Percentiles rank a stretch among this genome's conserved stretches.
phyloP scores from a whole-genome alignment of 2,888 invertebrate genomes.

The Pharmacophagus antenor region DNA sequence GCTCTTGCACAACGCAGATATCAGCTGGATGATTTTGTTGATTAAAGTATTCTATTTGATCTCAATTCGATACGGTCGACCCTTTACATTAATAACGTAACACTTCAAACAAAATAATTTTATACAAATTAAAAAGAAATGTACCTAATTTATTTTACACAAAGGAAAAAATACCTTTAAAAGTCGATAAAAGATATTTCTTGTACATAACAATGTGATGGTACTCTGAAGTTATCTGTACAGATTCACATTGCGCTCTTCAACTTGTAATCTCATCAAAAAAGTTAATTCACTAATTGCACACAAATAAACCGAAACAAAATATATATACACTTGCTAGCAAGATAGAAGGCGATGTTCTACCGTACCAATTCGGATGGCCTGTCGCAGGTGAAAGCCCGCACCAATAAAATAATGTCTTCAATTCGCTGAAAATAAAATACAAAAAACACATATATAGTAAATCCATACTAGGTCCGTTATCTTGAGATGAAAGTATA shows the following conservation, averaged over 20 bases:
- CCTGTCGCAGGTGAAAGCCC: not conserved
- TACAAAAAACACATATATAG: too few relatives aligned
- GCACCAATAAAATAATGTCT: not conserved
- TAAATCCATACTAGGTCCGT: too few relatives aligned
- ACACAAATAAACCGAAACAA: too few relatives aligned
- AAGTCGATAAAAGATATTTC: too few relatives aligned
- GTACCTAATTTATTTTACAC: not conserved
- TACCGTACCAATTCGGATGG: not conserved
- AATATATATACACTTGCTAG: too few relatives aligned
- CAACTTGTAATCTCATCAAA: too few relatives aligned
- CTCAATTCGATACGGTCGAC: slow-evolving; percentile 24
- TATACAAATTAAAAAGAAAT: not conserved
- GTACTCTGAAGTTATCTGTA: not conserved
- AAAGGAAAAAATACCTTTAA: not conserved
- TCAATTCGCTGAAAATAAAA: not conserved
- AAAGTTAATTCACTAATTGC: too few relatives aligned
- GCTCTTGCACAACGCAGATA: slow-evolving; percentile 75
- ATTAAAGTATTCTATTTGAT: slow-evolving; percentile 35
- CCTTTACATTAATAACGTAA: slow-evolving; percentile 7
- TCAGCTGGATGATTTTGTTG: slow-evolving; percentile 72
- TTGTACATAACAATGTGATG: too few relatives aligned
- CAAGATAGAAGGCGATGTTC: not conserved
- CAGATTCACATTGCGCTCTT: not conserved
- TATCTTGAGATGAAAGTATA: too few relatives aligned
- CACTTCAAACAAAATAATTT: slow-evolving; percentile 10